These are phyloP conservation scores for Drosophila aff. DNA, from an alignment of 1,140 invertebrate genomes.

Conservation along the genomic window DNA sequence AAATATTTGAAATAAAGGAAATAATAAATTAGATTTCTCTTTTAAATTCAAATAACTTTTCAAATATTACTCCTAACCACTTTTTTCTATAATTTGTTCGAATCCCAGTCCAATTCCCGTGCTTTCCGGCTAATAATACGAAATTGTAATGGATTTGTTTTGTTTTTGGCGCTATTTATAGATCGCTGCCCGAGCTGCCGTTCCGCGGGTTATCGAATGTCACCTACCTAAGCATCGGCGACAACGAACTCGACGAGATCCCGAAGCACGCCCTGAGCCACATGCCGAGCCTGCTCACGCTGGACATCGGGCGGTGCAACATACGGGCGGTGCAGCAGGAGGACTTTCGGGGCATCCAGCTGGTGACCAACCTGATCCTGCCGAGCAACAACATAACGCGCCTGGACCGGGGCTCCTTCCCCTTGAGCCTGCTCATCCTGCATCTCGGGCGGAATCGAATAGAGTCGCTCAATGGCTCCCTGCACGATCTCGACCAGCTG, in stretches of 20 bases:
- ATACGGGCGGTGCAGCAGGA: slow-evolving; percentile 88
- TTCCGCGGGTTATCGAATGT: slow-evolving; percentile 90
- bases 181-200: slow-evolving; percentile 88
- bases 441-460: slow-evolving; percentile 91
- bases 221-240: slow-evolving; percentile 90
- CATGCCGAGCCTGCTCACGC: slow-evolving; percentile 89
- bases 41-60: background rate
- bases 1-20: too few relatives aligned
- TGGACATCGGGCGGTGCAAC: slow-evolving; percentile 90
- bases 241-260: slow-evolving; percentile 90
- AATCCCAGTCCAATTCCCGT: background rate
- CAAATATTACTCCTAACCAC: background rate
- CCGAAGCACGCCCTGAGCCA: slow-evolving; percentile 89
- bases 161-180: slow-evolving; percentile 79
- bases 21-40: background rate
- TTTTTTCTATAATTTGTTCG: background rate
- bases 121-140: slow-evolving; percentile 37
- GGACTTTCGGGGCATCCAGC: slow-evolving; percentile 89
- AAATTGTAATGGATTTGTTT: slow-evolving; percentile 54
- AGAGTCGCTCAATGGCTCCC: slow-evolving; percentile 89
- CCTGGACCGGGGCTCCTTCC: slow-evolving; percentile 88
- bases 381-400: slow-evolving; percentile 90
- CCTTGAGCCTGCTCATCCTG: slow-evolving; percentile 88
- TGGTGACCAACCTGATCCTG: slow-evolving; percentile 89
- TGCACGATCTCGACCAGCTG: slow-evolving; percentile 89